These are phyloP conservation scores for Prionailurus viverrinus DNA, from an alignment of 2,113 vertebrate genomes.

Conservation along the genomic window DNA sequence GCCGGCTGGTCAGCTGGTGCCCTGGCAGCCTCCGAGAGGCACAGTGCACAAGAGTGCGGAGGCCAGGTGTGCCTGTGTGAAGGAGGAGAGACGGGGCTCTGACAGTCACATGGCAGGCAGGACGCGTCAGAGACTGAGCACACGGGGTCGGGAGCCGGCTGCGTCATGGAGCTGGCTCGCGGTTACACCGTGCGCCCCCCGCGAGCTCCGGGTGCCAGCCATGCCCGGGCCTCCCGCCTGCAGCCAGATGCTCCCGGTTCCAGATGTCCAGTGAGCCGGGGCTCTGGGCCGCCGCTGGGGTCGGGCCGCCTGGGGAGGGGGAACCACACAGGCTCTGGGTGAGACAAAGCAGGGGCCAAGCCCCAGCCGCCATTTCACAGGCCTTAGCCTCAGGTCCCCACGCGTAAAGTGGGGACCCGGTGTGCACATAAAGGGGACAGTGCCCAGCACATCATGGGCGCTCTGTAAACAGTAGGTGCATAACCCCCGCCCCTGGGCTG, in stretches of 20 bases:
- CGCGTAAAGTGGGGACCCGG: not conserved
- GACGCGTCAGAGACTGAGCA: fast-evolving
- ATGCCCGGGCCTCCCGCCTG: not conserved
- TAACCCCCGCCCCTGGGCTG: not conserved
- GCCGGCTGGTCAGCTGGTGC: not conserved
- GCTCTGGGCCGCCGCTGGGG: not conserved
- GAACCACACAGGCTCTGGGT: not conserved
- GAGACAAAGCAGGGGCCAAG: fast-evolving
- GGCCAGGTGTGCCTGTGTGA: not conserved
- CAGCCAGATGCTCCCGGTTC: not conserved
- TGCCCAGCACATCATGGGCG: fast-evolving
- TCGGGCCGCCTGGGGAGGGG: not conserved
- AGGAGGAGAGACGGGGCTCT: not conserved
- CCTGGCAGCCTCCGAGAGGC: not conserved
- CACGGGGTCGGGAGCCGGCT: not conserved
- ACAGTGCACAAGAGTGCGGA: not conserved
- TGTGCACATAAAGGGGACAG: not conserved
- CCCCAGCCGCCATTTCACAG: not conserved
- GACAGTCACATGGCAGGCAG: not conserved
- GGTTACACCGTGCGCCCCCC: fast-evolving
- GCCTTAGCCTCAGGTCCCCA: not conserved
- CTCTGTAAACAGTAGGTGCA: fast-evolving
- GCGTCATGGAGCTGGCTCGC: fast-evolving
- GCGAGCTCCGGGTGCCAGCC: not conserved
- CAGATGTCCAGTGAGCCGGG: not conserved